Percentiles rank a stretch among this genome's conserved stretches.
Evolutionary conservation across 2,113 vertebrate species (phyloP).

Genomic region (Hippocampus barbouri): DNA sequence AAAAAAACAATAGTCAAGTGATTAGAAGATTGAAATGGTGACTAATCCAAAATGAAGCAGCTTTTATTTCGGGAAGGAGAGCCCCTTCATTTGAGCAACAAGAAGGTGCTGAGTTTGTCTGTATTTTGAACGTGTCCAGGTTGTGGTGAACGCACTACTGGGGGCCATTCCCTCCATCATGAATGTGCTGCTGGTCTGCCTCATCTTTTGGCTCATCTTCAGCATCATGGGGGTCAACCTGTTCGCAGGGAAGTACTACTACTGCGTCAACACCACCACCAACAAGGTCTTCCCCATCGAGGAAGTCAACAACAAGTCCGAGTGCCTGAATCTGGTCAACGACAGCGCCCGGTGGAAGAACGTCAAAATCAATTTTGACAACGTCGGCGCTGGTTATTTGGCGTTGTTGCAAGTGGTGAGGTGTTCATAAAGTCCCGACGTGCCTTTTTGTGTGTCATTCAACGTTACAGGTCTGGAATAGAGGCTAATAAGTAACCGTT

Average conservation of each 20-base stretch:
- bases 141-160: constrained; percentile 96
- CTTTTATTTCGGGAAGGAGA: constrained; percentile 13
- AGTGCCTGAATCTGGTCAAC: constrained; percentile 79
- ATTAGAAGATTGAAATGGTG: constrained; percentile 39
- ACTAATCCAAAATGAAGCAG: constrained; percentile 13
- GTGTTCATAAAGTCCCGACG: neutral
- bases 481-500: no score
- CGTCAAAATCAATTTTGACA: constrained; percentile 97
- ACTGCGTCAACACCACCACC: constrained; percentile 87
- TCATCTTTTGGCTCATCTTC: constrained; percentile 99
- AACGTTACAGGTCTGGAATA: neutral
- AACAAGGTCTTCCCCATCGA: constrained; percentile 73
- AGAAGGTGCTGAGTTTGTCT: constrained; percentile 13
- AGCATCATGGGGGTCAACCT: constrained; percentile 99
- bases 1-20: constrained; percentile 21
- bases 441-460: neutral
- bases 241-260: constrained; percentile 93
- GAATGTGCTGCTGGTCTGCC: constrained; percentile 98
- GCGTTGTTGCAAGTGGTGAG: constrained; percentile 96
- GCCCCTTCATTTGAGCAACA: neutral
- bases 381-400: constrained; percentile 93
- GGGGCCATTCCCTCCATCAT: constrained; percentile 98
- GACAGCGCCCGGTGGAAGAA: constrained; percentile 88
- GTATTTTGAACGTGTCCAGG: constrained; percentile 66
- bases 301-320: constrained; percentile 83